phyloP scores from a whole-genome alignment of 2,797 vertebrate species.

The Syncerus caffer region DNA sequence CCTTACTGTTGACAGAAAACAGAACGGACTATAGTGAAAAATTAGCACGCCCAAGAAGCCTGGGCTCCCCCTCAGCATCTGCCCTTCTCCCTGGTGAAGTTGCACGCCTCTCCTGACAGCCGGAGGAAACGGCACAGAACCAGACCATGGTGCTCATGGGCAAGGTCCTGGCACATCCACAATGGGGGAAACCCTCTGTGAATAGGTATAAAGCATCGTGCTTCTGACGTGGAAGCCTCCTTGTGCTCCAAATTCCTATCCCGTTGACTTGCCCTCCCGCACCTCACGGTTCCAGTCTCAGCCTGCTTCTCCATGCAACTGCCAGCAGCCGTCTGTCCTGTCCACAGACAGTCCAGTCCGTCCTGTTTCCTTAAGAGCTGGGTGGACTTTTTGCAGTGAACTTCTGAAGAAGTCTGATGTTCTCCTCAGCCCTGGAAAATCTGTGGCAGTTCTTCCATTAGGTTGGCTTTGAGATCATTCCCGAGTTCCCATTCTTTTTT shows the following conservation, averaged over 20 bases:
- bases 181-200: not conserved
- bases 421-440: conserved; percentile 62
- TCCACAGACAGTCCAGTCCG: not conserved
- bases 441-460: not conserved
- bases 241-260: not conserved
- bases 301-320: not conserved
- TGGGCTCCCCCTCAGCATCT: not conserved
- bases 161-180: not conserved
- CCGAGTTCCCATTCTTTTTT: conserved; percentile 36
- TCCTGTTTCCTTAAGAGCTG: not conserved
- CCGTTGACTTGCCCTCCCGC: conserved; percentile 1
- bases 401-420: conserved; percentile 3
- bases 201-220: not conserved
- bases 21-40: conserved; percentile 57
- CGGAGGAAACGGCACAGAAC: not conserved
- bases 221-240: not conserved
- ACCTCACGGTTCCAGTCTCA: not conserved
- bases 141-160: not conserved
- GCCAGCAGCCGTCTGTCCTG: not conserved
- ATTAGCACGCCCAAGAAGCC: not conserved
- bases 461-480: not conserved
- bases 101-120: not conserved
- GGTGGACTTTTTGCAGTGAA: conserved; percentile 24
- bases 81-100: not conserved
- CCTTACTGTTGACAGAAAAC: conserved; percentile 60